Base-by-base conservation (phyloP, 1,140 invertebrate species). In the Medauroidea extradentata region DNA sequence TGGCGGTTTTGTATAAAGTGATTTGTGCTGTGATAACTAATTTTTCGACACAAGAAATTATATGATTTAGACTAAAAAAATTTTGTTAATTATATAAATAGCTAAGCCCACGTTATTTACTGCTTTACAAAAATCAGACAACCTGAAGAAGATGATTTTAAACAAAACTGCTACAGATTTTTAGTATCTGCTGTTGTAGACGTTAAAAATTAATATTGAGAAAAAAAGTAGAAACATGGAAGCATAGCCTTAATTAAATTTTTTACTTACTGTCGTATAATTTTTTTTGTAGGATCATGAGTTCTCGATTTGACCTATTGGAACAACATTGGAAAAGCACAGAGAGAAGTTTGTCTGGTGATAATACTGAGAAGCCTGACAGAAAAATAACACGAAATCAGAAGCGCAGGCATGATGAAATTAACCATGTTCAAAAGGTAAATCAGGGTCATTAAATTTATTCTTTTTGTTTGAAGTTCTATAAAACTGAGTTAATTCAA, bases 331-430 rank as follows among this genome's bases (percentile, higher is more conserved):
- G 82, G 80, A 88, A 90, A 75, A 79, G 82, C 50, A 79, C 82
- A 62, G 81, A 64, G 27, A 61, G 54, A 29, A 59, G 25, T 13
- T 77, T 74, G 51, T 39, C 60, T 0, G 49, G 57, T 11, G 83
- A 88, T 72, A 7, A 4, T 7, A 80, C 83, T 29, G 89, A 91
- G 69, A 89, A 87, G 61, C 84, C 86, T 4, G 89, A 91, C 63
- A 78, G 94, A 52, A 98, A 98, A 81, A 93, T 99, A 62, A 99
- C 97, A 1, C 81, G 97, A 63, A 98, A 98, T 75, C 96, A 99
- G 72, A 98, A 98, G 80, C 81, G 96, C 68, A 90, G 96, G 75
- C 95, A 99, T 74, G 96, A 99, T 78, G 96, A 99, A 81, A 99
- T 99, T 64, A 98, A 98, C 76, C 96, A 99, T 74, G 89, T 98